Evolutionary conservation across 2,888 invertebrate genomes (phyloP), one percentile per base, ranked within the genome.

Genomic region (Eupithecia subumbrata): DNA sequence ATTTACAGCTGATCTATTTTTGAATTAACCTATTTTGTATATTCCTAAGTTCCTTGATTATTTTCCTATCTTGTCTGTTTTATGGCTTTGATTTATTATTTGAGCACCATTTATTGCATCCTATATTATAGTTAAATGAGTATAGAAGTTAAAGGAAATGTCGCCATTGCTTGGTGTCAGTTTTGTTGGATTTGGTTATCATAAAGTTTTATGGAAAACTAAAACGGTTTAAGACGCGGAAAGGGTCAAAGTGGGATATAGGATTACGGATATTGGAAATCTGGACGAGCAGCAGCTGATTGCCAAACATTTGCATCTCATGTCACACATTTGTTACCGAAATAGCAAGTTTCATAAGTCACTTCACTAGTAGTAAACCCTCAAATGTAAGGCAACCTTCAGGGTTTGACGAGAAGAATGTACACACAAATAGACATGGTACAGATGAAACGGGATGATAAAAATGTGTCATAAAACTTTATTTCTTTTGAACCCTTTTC

Each of bases 201-300:
- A 71, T 69, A 69, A 45, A 67, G 40, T 43, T 75, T 69, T 66
- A 67, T 69, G 37, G 63, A 25, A 69, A 75, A 66, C 34, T 37
- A 63, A 70, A 66, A 76, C 40, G 70, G 76, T 67, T 69, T 71
- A 68, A 52, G 52, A 40, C 72, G 56, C 64, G 66, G 40, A 72
- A 72, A 70, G 64, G 73, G 48, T 76, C 67, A 76, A 66, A 67
- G 69, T 68, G 69, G 68, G 60, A 72, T 60, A 76, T 56, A 67
- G 69, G 70, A 73, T 73, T 68, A 60, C 78, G 80, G 78, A 79
- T 82, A 83, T 82, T 79, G 76, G 73, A 75, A 82, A 80, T 82
- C 75, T 77, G 79, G 83, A 82, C 79, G 79, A 78, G 80, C 80
- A 80, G 68, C 68, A 43, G 5, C 8, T 22, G 68, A 68, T 68